Conservation (phyloP, 2,797 vertebrate species). For the Acipenser transmontanus region DNA sequence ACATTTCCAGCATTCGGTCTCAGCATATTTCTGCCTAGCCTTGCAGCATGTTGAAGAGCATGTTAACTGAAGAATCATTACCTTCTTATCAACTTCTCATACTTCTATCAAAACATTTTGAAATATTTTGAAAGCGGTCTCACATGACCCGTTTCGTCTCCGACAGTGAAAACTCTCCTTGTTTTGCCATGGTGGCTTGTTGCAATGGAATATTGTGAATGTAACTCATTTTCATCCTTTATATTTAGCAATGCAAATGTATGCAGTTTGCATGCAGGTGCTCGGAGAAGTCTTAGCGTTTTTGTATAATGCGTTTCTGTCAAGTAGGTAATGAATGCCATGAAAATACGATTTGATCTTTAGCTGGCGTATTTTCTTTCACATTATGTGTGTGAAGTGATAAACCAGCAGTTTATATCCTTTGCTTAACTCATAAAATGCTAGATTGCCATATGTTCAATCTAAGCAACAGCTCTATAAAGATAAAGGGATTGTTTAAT, state of each 20-base stretch:
- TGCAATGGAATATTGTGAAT: background rate
- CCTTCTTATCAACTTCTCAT: too few species aligned
- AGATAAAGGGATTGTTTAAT: background rate
- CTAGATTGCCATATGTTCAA: background rate
- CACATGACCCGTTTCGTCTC: too few species aligned
- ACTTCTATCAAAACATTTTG: too few species aligned
- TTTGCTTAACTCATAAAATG: constrained; percentile 5
- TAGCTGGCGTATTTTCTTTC: constrained; percentile 13
- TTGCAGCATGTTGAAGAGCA: too few species aligned
- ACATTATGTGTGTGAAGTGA: constrained; percentile 6
- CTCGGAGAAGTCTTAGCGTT: background rate
- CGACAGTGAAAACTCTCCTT: too few species aligned
- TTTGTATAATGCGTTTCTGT: constrained; percentile 13
- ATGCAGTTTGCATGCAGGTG: constrained; percentile 20
- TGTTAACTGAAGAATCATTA: too few species aligned
- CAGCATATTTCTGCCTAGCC: too few species aligned
- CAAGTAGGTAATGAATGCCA: constrained; percentile 10
- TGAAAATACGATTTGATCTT: constrained; percentile 10
- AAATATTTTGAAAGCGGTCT: too few species aligned
- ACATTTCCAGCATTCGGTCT: too few species aligned
- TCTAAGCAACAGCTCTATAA: background rate
- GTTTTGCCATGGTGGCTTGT: too few species aligned
- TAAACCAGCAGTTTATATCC: constrained; percentile 7
- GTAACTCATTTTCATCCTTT: background rate
- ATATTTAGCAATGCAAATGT: constrained; percentile 36